Percentiles rank a stretch among this genome's conserved stretches.
phyloP scores from a whole-genome alignment of 2,797 vertebrate species.

The Adelosebastes latens region DNA sequence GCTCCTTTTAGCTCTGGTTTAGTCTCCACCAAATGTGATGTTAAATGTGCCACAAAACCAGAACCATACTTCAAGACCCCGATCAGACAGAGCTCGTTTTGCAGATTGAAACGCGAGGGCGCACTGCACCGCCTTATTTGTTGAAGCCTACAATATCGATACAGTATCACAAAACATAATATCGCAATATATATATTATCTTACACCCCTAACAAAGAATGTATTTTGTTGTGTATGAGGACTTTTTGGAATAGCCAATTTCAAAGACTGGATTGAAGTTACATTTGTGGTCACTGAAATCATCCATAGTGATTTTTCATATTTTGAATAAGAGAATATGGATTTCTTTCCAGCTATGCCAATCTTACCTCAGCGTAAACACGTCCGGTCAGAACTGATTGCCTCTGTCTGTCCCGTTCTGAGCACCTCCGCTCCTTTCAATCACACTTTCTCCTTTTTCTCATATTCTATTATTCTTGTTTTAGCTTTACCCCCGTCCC shows the following conservation, averaged over 20 bases:
- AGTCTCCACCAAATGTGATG: neutral
- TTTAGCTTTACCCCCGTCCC: slow-evolving; percentile 7
- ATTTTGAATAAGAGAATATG: neutral
- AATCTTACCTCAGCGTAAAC: neutral
- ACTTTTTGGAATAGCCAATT: neutral
- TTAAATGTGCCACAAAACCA: no score
- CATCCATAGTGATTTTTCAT: neutral
- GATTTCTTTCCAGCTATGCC: neutral
- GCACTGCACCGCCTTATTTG: no score
- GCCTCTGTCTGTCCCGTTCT: neutral
- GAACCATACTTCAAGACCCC: no score
- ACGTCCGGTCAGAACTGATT: neutral
- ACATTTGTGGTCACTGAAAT: neutral
- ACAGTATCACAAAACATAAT: no score
- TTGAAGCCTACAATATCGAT: no score
- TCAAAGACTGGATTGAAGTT: neutral
- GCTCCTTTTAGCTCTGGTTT: neutral
- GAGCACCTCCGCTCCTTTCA: neutral
- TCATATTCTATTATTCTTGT: slow-evolving; percentile 35
- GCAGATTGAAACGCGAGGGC: no score
- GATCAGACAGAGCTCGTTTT: no score
- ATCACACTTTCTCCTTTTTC: slow-evolving; percentile 7
- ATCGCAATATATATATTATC: no score
- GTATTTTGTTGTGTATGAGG: neutral
- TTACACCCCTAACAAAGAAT: no score